Base-by-base conservation (phyloP, 1,140 invertebrate genomes). In the Papilio polyxenes region DNA sequence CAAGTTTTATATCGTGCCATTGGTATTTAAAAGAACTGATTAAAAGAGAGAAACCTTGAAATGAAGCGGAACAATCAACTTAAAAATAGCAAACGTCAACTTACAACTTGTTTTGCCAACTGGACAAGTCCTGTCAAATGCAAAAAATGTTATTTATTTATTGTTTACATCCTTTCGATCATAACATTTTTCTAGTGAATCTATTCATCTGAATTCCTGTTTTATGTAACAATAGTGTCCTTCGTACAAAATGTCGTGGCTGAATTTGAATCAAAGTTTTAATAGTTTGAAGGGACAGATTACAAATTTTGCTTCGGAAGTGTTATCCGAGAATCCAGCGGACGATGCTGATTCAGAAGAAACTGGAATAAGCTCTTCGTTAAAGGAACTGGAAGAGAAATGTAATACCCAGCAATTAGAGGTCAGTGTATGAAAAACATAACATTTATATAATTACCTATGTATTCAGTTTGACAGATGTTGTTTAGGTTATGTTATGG, bases 231-330 rank as follows among this genome's bases (percentile, higher is more conserved):
- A 78, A 79, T 82, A 81, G 80, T 82, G 84, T 80, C 23, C 75
- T 59, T 72, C 75, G 69, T 78, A 80, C 56, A 96, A 95, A 94
- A 97, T 97, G 96, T 96, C 97, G 93, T 97, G 97, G 97, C 95
- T 97, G 82, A 97, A 97, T 88, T 95, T 96, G 76, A 96, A 96
- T 87, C 96, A 97, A 85, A 97, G 96, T 92, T 95, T 97, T 82
- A 96, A 95, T 89, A 96, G 95, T 95, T 93, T 97, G 85, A 97
- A 97, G 91, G 97, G 97, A 87, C 97, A 97, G 92, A 96, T 97
- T 83, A 96, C 96, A 13, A 97, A 95, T 92, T 96, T 97, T 87
- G 97, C 97, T 82, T 96, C 96, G 87, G 97, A 97, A 91, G 97
- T 97, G 72, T 93, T 97, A 83, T 95, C 96, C 75, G 96, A 96